Evolutionary conservation across 1,140 invertebrate species (phyloP).

Genomic region (Microplitis demolitor): DNA sequence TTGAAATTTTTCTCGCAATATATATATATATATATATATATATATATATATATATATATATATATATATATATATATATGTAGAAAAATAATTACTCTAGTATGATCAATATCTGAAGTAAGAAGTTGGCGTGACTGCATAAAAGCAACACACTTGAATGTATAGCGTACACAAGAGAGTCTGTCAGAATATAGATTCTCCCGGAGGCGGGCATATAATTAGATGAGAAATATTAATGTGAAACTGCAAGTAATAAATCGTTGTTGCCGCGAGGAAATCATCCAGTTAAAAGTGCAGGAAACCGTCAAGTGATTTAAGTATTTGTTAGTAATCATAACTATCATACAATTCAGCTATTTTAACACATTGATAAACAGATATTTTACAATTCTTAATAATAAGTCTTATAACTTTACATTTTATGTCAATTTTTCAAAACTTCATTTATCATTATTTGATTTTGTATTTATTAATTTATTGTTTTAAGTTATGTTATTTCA

Average conservation of each 20-base stretch:
- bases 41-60: too few relatives aligned
- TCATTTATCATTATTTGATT: too few relatives aligned
- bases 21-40: too few relatives aligned
- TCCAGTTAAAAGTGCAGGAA: constrained; percentile 45
- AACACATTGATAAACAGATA: too few relatives aligned
- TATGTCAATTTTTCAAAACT: too few relatives aligned
- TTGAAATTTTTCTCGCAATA: too few relatives aligned
- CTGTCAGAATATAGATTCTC: constrained; percentile 51
- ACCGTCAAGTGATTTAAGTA: constrained; percentile 41
- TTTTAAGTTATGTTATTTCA: too few relatives aligned
- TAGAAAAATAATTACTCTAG: constrained; percentile 10
- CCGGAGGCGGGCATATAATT: constrained; percentile 47
- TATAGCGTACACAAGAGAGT: neutral
- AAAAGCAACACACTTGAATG: constrained; percentile 26
- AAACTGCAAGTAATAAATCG: constrained; percentile 48
- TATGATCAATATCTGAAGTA: constrained; percentile 42
- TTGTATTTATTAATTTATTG: too few relatives aligned
- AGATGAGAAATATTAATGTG: constrained; percentile 48
- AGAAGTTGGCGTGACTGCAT: constrained; percentile 43
- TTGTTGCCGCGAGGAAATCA: constrained; percentile 39
- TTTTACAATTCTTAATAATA: too few relatives aligned
- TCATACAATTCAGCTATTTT: too few relatives aligned
- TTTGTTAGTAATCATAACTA: constrained; percentile 26
- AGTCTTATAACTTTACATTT: too few relatives aligned
- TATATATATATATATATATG: too few relatives aligned